phyloP scores from a whole-genome alignment of 1,140 invertebrate species.

The Lepidurus packardi region DNA sequence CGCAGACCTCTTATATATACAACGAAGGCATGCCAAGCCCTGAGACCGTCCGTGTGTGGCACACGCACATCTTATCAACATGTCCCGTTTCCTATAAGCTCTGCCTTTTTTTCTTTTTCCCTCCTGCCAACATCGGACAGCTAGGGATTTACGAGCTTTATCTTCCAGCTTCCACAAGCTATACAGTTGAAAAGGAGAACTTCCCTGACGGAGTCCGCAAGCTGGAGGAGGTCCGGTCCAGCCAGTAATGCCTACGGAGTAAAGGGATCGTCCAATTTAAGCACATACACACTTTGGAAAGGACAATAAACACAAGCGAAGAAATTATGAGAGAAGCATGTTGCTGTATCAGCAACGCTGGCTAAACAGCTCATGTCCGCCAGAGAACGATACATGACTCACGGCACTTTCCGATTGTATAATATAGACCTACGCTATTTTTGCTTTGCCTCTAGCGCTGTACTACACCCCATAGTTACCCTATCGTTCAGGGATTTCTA shows the following conservation, averaged over 20 bases:
- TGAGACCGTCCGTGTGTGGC: background rate
- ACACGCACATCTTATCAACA: constrained; percentile 21
- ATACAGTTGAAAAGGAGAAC: background rate
- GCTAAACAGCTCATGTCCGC: constrained; percentile 9
- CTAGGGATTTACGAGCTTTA: constrained; percentile 11
- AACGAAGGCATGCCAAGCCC: background rate
- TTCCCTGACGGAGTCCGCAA: background rate
- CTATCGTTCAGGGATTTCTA: too few relatives aligned
- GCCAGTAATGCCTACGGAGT: background rate
- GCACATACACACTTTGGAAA: background rate
- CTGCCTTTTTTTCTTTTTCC: constrained; percentile 16
- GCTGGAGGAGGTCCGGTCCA: background rate
- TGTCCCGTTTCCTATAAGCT: background rate
- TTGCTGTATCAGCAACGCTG: background rate
- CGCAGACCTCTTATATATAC: constrained; percentile 1
- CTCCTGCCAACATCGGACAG: constrained; percentile 3
- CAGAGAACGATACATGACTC: background rate
- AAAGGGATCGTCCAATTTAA: background rate
- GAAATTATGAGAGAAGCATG: constrained; percentile 18
- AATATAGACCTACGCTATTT: too few relatives aligned
- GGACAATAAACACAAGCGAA: constrained; percentile 15
- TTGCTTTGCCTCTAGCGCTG: too few relatives aligned
- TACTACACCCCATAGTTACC: too few relatives aligned
- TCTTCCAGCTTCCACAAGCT: background rate
- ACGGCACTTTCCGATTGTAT: too few relatives aligned